Base-by-base conservation (phyloP, 2,113 vertebrate species). In the Dissostichus mawsoni region DNA sequence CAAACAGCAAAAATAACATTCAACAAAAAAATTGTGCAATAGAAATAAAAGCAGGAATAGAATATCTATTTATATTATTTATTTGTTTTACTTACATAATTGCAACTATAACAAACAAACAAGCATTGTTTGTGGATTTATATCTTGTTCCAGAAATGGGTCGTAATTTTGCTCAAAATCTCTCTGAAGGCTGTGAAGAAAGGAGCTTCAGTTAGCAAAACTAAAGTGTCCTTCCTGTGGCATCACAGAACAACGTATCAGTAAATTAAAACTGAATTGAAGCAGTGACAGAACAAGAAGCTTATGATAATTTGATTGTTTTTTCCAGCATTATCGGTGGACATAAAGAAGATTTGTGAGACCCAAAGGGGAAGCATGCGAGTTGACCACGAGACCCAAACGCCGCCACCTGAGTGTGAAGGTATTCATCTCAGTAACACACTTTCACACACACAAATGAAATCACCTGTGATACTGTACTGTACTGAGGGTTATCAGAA, bases 341-440 rank as follows among this genome's bases (percentile, higher is more conserved):
- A 75, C 8, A 76, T 1, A 51, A 20, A 53, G 20, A 59, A n/a
- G 25, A 75, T 50, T 53, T 74, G 11, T 12, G 25, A 66, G 47
- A 51, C 64, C 25, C 9, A 10, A 17, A 66, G 17, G 29, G 47
- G 23, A 33, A 52, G 65, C 65, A 69, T 41, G 36, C 36, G 29
- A 56, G 48, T 10, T 66, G 61, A 72, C 64, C 50, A 56, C 59
- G 51, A 62, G 23, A 66, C 55, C 10, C 76, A 48, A 3, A 50
- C 17, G 11, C 23, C 23, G 16, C n/a, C 41, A 74, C 7, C 57
- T 69, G 20, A 79, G 11, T 4, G 18, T 11, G 18, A 33, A 80
- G 68, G 68, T 83, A 83, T 81, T 85, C 48, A 33, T 29, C 7
- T 2, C 20, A 63, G 0, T 68, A 18, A 50, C 55, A 48, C 75